A percentile compares a stretch with the other conserved stretches of the same genome.
These are phyloP conservation scores for Seriola rivoliana DNA, from an alignment of 2,113 vertebrate species.

Conservation along the genomic window DNA sequence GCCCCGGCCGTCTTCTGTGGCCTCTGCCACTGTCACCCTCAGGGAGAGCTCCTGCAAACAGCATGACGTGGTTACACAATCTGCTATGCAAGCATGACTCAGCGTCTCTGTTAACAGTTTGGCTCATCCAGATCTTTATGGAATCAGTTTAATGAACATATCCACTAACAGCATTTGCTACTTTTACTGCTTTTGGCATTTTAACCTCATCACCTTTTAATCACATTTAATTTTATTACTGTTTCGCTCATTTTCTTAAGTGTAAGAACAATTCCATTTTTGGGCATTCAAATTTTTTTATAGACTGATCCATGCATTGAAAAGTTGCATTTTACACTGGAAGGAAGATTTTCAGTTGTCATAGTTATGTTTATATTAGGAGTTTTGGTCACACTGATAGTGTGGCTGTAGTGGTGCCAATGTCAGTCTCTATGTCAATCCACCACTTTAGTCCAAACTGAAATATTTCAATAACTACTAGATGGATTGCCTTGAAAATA, in stretches of 20 bases:
- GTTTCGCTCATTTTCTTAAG: not conserved
- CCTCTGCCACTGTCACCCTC: slow-evolving; percentile 94
- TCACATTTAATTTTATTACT: not conserved
- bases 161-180: not conserved
- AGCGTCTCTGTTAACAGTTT: not conserved
- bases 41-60: slow-evolving; percentile 92
- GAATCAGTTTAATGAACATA: not conserved
- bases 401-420: too few relatives aligned
- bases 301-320: not conserved
- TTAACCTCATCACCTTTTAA: slow-evolving; percentile 16
- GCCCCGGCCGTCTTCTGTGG: slow-evolving; percentile 89
- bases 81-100: slow-evolving; percentile 40
- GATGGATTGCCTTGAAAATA: too few relatives aligned
- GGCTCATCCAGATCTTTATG: not conserved
- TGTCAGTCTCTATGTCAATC: not conserved
- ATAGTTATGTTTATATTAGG: not conserved
- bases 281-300: not conserved
- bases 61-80: not conserved
- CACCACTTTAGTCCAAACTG: not conserved
- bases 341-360: not conserved
- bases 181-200: slow-evolving; percentile 20
- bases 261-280: not conserved
- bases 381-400: not conserved
- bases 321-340: not conserved
- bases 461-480: not conserved